phyloP scores from a whole-genome alignment of 2,113 vertebrate genomes.

The Himantopus leucocephalus region DNA sequence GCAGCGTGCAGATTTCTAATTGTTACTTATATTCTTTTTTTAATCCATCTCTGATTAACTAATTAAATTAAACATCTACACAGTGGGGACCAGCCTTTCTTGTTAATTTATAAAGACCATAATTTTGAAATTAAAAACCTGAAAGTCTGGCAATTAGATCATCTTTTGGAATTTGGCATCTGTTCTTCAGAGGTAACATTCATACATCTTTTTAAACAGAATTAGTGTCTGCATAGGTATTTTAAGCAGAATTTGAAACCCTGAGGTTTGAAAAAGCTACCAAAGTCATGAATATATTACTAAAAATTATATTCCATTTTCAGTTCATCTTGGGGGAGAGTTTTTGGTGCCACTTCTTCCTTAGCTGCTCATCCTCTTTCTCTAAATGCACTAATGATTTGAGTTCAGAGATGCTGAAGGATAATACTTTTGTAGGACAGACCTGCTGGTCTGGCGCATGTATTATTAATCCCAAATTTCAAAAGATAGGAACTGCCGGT shows the following conservation, averaged over 20 bases:
- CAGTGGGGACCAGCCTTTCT: neutral
- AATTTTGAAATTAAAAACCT: neutral
- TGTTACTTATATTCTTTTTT: neutral
- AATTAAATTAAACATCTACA: neutral
- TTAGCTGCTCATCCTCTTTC: neutral
- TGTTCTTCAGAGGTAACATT: neutral
- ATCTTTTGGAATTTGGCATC: neutral
- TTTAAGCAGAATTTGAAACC: neutral
- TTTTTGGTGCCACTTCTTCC: neutral
- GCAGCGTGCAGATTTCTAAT: neutral
- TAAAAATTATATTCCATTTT: neutral
- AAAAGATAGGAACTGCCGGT: neutral
- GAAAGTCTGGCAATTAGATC: neutral
- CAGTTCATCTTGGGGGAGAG: neutral
- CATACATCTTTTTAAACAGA: neutral
- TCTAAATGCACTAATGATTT: neutral
- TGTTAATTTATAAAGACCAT: neutral
- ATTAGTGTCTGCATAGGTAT: neutral
- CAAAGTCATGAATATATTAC: neutral
- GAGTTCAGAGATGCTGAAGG: neutral
- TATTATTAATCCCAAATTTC: neutral
- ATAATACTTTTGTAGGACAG: neutral
- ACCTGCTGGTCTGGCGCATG: fast-evolving
- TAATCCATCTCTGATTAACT: neutral
- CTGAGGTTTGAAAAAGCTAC: neutral